Evolutionary conservation across 2,888 invertebrate species (phyloP), one percentile per base, ranked within the genome.

Genomic region (Quadriops clusia): DNA sequence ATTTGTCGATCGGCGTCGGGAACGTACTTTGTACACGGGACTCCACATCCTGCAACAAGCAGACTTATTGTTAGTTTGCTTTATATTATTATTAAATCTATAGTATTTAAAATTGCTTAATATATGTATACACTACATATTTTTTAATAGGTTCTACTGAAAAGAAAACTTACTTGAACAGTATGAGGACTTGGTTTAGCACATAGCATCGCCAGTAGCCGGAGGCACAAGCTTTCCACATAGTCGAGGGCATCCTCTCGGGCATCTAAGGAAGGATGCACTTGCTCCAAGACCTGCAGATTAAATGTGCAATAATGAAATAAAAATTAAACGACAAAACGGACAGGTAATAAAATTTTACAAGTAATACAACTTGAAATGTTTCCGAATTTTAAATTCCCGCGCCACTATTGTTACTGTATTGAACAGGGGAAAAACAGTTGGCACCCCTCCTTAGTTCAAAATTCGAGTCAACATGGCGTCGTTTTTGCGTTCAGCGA

Each of bases 1-100:
- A 94, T 56, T 77, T 77, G 63, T 93, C 90, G 45, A 95, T 83
- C 3, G 94, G 93, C 9, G 83, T 82, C n/a, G 94, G 94, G 67
- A 94, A 93, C 30, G 86, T 85, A 45, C 81, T 81, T 42, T 81
- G 76, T 17, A 95, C 90, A 40, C 90, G 72, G 49, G 91, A 90
- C 56, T 94, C 93, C 46, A 95, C 87, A 64, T 95, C 95, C 72
- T 83, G 64, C 8, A 58, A 58, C 15, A 30, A n/a, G 8, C 7
- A 23, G 14, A 23, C 12, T 23, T 23, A 9, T 3, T 18, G 3
- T 20, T 8, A 28, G 15, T 6, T 28, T 5, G 10, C 9, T 6
- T 23, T 6, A 23, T 23, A 23, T 9, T 23, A 23, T 8, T 7
- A 23, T 23, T 23, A 6, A 23, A 8, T 9, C 6, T n/a, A n/a